These are phyloP conservation scores for Tympanuchus pallidicinctus DNA, from an alignment of 2,113 vertebrate genomes.

Conservation along the genomic window DNA sequence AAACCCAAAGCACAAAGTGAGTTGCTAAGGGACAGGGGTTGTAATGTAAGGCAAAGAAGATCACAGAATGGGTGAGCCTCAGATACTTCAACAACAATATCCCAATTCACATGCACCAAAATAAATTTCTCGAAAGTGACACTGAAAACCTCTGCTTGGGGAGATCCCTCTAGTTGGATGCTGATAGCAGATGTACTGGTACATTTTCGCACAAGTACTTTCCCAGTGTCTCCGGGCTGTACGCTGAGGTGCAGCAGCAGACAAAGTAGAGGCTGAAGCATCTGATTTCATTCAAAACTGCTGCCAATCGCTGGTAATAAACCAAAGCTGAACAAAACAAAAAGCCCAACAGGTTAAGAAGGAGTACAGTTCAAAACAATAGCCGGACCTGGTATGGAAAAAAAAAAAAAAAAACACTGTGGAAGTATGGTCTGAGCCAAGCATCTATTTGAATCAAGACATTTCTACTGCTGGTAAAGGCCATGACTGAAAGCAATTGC, in stretches of 20 bases:
- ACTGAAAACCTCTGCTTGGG: not conserved
- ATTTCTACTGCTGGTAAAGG: not conserved
- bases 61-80: not conserved
- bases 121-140: not conserved
- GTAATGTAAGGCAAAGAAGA: not conserved
- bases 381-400: rapidly evolving
- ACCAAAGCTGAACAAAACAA: not conserved
- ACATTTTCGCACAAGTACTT: not conserved
- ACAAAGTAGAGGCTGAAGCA: not conserved
- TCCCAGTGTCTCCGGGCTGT: not conserved
- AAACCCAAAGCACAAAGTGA: not conserved
- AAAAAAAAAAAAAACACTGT: not conserved
- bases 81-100: not conserved
- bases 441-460: not conserved
- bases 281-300: not conserved
- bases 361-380: not conserved
- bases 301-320: not conserved
- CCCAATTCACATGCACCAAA: not conserved
- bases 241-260: not conserved
- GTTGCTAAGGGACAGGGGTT: not conserved
- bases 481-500: not conserved
- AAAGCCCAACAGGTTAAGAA: not conserved
- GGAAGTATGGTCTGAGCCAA: not conserved
- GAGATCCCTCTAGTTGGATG: not conserved
- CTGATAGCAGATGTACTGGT: not conserved